Conservation (phyloP, 2,113 vertebrate species). For the Lagopus muta region DNA sequence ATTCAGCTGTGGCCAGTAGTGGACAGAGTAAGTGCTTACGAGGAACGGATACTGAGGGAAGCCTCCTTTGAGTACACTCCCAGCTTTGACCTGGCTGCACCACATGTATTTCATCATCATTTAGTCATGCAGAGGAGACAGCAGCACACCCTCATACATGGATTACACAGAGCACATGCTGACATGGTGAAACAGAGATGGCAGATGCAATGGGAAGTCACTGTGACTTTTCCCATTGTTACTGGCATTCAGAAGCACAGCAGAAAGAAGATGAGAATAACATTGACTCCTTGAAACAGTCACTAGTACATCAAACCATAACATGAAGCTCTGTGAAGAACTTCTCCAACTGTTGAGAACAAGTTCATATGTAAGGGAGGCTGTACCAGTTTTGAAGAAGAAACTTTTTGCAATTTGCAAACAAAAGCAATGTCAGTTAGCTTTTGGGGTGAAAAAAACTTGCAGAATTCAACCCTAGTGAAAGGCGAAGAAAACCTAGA, state of each 20-base stretch:
- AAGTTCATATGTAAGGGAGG: not conserved
- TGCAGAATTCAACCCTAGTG: not conserved
- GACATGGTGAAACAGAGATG: not conserved
- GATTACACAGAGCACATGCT: not conserved
- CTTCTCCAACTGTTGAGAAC: not conserved
- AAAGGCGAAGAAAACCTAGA: not conserved
- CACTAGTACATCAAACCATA: not conserved
- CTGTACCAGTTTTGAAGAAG: not conserved
- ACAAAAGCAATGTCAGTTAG: not conserved
- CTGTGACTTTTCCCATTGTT: not conserved
- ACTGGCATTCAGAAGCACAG: not conserved
- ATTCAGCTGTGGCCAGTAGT: not conserved
- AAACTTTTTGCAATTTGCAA: not conserved
- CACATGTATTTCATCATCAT: not conserved
- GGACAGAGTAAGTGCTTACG: not conserved
- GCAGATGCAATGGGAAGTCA: not conserved
- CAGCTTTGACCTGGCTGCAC: not conserved
- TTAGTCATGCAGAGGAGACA: not conserved
- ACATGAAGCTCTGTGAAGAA: not conserved
- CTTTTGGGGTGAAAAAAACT: not conserved
- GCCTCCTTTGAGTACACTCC: not conserved
- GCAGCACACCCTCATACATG: not conserved
- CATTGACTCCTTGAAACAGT: rapidly evolving
- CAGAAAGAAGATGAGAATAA: not conserved
- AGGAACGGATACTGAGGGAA: not conserved